Evolutionary conservation across 2,888 invertebrate species (phyloP).

Genomic region (Drosophila atripex): DNA sequence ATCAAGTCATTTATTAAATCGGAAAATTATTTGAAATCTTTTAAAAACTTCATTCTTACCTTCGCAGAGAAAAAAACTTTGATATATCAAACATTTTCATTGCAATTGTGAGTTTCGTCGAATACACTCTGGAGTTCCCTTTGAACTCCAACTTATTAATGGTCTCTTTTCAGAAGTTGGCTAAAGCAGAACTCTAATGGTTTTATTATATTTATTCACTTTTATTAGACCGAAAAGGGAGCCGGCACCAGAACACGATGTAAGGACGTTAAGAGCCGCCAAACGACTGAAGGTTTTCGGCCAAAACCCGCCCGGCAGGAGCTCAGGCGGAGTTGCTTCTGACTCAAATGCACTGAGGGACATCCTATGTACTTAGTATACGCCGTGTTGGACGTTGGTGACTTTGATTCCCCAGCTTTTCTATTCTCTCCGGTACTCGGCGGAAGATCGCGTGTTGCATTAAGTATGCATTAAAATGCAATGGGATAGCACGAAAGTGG

Average conservation of each 20-base stretch:
- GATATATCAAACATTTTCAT: constrained; percentile 83
- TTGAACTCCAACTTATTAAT: constrained; percentile 7
- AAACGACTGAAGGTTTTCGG: constrained; percentile 57
- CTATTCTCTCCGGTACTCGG: constrained; percentile 4
- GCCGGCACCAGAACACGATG: constrained; percentile 48
- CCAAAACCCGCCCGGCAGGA: constrained; percentile 19
- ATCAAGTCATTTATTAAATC: constrained; percentile 26
- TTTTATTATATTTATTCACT: constrained; percentile 28
- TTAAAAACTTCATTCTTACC: constrained; percentile 62
- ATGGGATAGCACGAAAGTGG: constrained; percentile 45
- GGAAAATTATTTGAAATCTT: background rate
- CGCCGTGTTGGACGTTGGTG: constrained; percentile 61
- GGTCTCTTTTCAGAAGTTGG: constrained; percentile 1
- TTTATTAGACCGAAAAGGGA: constrained; percentile 11
- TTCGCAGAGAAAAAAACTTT: constrained; percentile 80
- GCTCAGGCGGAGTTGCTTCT: constrained; percentile 27
- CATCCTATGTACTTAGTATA: constrained; percentile 57
- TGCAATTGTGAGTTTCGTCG: constrained; percentile 5
- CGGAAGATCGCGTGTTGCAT: constrained; percentile 66
- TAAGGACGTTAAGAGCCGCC: constrained; percentile 66
- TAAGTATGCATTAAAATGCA: constrained; percentile 75
- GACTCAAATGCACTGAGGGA: constrained; percentile 58
- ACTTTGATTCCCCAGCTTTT: constrained; percentile 33
- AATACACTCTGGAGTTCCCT: constrained; percentile 6
- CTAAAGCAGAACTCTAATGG: constrained; percentile 8